phyloP scores from a whole-genome alignment of 2,113 vertebrate genomes.

The Eclectus roratus region DNA sequence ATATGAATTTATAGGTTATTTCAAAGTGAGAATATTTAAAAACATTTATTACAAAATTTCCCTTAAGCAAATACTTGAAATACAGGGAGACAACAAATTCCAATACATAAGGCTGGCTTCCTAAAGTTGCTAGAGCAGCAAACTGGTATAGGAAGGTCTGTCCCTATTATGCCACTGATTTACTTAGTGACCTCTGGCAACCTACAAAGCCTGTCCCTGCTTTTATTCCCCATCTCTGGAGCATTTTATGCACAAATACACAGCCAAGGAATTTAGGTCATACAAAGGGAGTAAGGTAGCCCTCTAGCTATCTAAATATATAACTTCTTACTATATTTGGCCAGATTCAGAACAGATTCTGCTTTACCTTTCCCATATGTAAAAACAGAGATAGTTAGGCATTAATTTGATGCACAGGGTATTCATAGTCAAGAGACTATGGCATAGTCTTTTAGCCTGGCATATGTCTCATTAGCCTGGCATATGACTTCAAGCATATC shows the following conservation, averaged over 20 bases:
- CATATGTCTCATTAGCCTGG: not conserved
- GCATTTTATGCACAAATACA: not conserved
- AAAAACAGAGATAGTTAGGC: slow-evolving; percentile 5
- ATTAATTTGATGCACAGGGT: not conserved
- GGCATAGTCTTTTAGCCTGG: not conserved
- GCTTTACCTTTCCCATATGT: not conserved
- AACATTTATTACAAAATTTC: not conserved
- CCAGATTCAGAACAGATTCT: not conserved
- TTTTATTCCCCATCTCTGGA: not conserved
- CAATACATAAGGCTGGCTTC: not conserved
- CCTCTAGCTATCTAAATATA: not conserved
- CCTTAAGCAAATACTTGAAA: not conserved
- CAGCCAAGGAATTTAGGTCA: not conserved
- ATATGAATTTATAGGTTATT: not conserved
- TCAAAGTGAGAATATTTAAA: not conserved
- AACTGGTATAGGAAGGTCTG: not conserved
- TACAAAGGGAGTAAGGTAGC: not conserved
- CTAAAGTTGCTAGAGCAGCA: not conserved
- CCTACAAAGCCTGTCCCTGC: not conserved
- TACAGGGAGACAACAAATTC: not conserved
- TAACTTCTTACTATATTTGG: not conserved
- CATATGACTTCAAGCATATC: not conserved
- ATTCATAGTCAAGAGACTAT: not conserved
- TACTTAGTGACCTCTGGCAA: not conserved
- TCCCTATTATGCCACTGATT: not conserved